A percentile compares a stretch with the other conserved stretches of the same genome.
phyloP scores from a whole-genome alignment of 2,113 vertebrate genomes.

The Nothocercus julius region DNA sequence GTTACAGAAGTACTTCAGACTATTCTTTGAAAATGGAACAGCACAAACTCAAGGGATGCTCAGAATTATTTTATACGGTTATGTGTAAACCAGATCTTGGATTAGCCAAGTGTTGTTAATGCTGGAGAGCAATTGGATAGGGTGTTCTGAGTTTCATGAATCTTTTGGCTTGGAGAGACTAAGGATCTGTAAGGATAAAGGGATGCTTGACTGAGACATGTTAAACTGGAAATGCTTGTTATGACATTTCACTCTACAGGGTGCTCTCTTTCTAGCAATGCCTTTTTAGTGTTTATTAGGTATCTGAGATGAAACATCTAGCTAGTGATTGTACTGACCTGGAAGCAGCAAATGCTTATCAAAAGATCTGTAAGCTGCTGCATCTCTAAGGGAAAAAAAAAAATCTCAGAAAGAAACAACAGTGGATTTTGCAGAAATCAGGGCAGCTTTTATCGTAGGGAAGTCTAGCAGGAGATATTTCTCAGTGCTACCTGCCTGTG shows the following conservation, averaged over 20 bases:
- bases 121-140: not conserved
- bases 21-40: not conserved
- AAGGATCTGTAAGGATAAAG: not conserved
- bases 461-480: not conserved
- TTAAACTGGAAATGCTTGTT: conserved; percentile 66
- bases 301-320: not conserved
- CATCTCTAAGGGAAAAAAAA: not conserved
- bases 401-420: not conserved
- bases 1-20: not conserved
- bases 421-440: not conserved
- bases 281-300: not conserved
- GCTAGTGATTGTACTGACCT: not conserved
- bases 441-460: not conserved
- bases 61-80: not conserved
- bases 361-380: not conserved
- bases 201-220: not conserved
- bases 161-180: not conserved
- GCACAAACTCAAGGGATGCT: accelerated
- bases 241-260: accelerated
- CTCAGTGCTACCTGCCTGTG: accelerated
- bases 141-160: not conserved
- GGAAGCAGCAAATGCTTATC: not conserved
- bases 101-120: accelerated
- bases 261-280: not conserved
- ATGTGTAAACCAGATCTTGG: not conserved